Conservation (phyloP, 1,140 invertebrate genomes). For the Plutomurus gul region DNA sequence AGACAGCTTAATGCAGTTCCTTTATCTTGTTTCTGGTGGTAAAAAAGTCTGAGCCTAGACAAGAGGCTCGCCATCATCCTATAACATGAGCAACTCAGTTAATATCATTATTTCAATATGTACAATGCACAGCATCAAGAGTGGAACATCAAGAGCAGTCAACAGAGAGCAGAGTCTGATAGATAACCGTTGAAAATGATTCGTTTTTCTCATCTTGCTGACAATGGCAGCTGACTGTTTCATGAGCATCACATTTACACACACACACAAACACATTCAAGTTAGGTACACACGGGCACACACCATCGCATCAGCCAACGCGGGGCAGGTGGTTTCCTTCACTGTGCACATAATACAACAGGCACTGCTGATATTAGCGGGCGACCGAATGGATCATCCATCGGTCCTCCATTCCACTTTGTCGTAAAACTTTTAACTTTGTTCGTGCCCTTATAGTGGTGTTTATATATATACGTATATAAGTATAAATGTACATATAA, state of each 20-base stretch:
- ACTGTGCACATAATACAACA: not conserved
- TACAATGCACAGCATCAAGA: not conserved
- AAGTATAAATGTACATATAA: not conserved
- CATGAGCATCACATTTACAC: not conserved
- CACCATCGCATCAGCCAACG: not conserved
- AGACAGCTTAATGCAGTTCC: not conserved
- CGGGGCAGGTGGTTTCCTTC: conserved; percentile 13
- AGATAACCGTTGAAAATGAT: conserved; percentile 33
- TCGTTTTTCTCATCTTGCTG: conserved; percentile 29
- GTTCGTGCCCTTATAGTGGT: too few relatives aligned
- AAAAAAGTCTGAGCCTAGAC: too few relatives aligned
- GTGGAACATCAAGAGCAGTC: not conserved
- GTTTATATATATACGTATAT: not conserved
- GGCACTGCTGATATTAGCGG: conserved; percentile 1
- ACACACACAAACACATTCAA: not conserved
- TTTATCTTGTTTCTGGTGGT: too few relatives aligned
- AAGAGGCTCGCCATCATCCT: too few relatives aligned
- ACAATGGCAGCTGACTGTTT: conserved; percentile 30
- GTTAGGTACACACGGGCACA: not conserved
- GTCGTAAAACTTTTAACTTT: conserved; percentile 14
- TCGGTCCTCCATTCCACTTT: conserved; percentile 24
- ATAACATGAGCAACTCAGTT: too few relatives aligned
- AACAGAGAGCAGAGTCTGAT: conserved; percentile 29
- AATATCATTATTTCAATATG: too few relatives aligned
- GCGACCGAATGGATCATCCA: not conserved